phyloP scores from a whole-genome alignment of 2,113 vertebrate genomes.

The Ceyx melanurus region DNA sequence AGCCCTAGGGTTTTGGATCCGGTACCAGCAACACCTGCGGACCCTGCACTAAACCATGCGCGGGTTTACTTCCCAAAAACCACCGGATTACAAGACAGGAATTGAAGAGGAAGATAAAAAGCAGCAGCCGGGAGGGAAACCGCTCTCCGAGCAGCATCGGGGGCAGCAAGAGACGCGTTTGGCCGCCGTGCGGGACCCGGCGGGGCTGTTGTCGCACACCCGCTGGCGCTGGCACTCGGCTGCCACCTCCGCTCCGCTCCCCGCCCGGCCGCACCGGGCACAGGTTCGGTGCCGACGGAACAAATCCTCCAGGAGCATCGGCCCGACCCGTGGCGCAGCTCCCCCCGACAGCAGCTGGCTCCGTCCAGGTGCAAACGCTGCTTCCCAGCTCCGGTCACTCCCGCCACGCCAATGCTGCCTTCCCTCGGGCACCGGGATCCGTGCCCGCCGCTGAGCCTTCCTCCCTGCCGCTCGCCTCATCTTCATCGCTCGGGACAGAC shows the following conservation, averaged over 20 bases:
- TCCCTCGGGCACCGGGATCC: accelerated
- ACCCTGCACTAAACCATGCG: neutral
- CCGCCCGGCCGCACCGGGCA: accelerated
- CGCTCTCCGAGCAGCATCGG: neutral
- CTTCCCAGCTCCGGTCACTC: neutral
- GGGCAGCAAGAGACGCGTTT: accelerated
- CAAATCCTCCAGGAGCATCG: neutral
- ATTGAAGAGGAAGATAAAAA: neutral
- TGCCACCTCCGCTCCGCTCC: neutral
- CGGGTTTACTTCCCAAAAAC: neutral
- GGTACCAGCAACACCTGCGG: accelerated
- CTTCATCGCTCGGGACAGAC: neutral
- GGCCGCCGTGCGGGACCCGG: neutral
- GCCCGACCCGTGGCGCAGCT: neutral
- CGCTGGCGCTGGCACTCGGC: neutral
- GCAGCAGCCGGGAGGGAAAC: neutral
- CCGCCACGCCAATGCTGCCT: accelerated
- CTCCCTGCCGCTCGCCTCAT: neutral
- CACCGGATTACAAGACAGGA: neutral
- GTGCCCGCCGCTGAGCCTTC: neutral
- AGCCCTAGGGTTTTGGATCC: accelerated
- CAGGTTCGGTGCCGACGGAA: neutral
- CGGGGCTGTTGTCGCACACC: neutral
- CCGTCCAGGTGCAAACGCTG: neutral
- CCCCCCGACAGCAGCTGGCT: neutral